Evolutionary conservation across 2,113 vertebrate species (phyloP), one percentile per base, ranked within the genome.

Genomic region (Cyanocitta stelleri): DNA sequence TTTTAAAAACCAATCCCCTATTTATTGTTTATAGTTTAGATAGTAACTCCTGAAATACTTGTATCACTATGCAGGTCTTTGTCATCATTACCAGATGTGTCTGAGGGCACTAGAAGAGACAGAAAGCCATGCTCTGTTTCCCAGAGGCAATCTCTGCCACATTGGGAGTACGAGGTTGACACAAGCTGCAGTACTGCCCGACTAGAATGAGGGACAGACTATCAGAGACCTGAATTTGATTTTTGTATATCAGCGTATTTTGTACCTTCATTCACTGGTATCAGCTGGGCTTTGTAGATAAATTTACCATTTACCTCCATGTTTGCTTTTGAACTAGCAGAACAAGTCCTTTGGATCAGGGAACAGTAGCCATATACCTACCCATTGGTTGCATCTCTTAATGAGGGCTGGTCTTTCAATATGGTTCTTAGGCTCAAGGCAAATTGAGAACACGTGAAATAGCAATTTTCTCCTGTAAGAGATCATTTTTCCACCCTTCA

Each of bases 61-160:
- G 5, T 52, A 32, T 35, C 21, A 9, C 21, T 59, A 6, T 33
- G 11, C 14, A 64, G 39, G 29, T 58, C 55, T 64, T 22, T 83
- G 35, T 37, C 48, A 9, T 37, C 32, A 24, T 73, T 74, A 37
- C 6, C n/a, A 77, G 37, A 7, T 18, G 13, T 35, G 85, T 24
- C 23, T 48, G 59, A 84, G 37, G 51, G 7, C 58, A 55, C 3
- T 1, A 35, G n/a, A 46, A 52, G 48, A 14, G 20, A 48, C 35
- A 64, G 59, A 93, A 76, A 73, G 27, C 22, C 62, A 18, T 0
- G 0, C 1, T 3, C 18, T 46, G 5, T 7, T 52, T 84, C 43
- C 59, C 3, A 2, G 61, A 32, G 48, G 32, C 52, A 41, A 46
- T 15, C 30, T 85, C 49, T 72, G 48, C 61, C 16, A 7, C 18